Percentiles rank a stretch among this genome's conserved stretches.
Evolutionary conservation across 1,140 invertebrate genomes (phyloP).

Genomic region (Lepidurus packardi): DNA sequence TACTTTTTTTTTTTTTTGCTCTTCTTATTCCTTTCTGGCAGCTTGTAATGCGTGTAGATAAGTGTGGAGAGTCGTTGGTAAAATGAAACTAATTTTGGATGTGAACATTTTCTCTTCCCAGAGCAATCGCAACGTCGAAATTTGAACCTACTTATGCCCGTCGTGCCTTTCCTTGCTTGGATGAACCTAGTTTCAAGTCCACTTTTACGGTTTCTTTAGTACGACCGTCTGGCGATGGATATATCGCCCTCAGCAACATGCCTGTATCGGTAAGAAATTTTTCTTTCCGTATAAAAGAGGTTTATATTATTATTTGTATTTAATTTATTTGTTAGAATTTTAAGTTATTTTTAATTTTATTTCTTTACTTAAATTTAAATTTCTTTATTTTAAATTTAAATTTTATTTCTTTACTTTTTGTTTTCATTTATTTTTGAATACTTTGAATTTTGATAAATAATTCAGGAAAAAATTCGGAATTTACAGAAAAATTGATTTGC

Average conservation of each 20-base stretch:
- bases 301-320: too few species aligned
- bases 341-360: too few species aligned
- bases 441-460: too few species aligned
- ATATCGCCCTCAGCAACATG: conserved; percentile 77
- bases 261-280: conserved; percentile 41
- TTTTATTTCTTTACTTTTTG: too few species aligned
- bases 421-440: too few species aligned
- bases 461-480: too few species aligned
- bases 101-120: conserved; percentile 32
- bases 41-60: background rate
- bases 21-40: background rate
- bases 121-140: conserved; percentile 52
- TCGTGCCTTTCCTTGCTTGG: conserved; percentile 76
- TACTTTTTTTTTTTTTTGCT: background rate
- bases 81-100: background rate
- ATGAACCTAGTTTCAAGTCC: conserved; percentile 90
- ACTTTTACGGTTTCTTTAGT: conserved; percentile 72
- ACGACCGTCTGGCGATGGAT: conserved; percentile 52
- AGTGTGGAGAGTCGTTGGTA: background rate
- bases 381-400: too few species aligned
- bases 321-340: too few species aligned
- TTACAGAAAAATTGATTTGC: too few species aligned
- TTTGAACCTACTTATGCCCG: conserved; percentile 58
- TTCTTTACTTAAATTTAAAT: too few species aligned
- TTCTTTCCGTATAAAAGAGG: background rate